Conservation (phyloP, 1,140 invertebrate genomes). For the Goniozus legneri region DNA sequence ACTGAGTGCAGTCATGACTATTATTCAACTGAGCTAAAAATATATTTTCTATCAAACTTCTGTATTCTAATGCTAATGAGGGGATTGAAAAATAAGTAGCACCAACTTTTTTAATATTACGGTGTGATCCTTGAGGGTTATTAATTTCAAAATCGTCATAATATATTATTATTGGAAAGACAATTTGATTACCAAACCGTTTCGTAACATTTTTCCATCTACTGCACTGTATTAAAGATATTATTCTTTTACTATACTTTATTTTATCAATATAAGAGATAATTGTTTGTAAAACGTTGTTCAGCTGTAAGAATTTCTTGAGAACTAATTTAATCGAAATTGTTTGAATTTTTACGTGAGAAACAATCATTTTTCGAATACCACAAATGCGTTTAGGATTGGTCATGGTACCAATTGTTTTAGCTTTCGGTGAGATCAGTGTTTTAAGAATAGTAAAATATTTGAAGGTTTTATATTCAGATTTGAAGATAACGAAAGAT, state of each 20-base stretch:
- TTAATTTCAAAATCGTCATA: too few relatives aligned
- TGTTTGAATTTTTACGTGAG: background rate
- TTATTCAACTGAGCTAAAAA: conserved; percentile 17
- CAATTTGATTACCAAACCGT: background rate
- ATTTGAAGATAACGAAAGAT: background rate
- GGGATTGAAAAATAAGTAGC: background rate
- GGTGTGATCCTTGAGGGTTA: background rate
- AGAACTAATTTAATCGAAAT: background rate
- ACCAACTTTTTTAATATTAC: background rate
- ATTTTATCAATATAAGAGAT: background rate
- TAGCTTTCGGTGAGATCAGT: background rate
- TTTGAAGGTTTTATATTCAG: background rate
- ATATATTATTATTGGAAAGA: background rate
- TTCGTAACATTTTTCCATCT: background rate
- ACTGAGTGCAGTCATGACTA: too few relatives aligned
- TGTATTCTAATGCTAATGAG: background rate
- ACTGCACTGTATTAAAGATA: background rate
- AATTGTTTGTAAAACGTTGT: background rate
- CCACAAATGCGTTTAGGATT: background rate
- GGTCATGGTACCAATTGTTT: background rate
- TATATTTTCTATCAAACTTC: conserved; percentile 14
- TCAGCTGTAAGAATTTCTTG: background rate
- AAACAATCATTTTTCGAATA: background rate
- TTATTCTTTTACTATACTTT: background rate
- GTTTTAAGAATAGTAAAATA: background rate